phyloP scores from a whole-genome alignment of 2,888 invertebrate genomes.

The Panzeria rudis region DNA sequence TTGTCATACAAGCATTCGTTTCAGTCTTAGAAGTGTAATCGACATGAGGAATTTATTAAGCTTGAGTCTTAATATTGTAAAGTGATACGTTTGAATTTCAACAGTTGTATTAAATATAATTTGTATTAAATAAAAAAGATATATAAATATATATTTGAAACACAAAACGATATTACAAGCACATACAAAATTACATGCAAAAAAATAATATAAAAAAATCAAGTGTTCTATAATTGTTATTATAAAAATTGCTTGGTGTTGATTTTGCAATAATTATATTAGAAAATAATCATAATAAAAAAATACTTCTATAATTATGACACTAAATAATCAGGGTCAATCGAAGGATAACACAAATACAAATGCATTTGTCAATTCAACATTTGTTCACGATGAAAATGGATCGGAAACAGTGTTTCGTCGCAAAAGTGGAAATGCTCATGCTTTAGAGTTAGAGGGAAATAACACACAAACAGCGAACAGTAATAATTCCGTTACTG shows the following conservation, averaged over 20 bases:
- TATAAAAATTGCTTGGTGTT: constrained; percentile 47
- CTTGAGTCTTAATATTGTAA: constrained; percentile 41
- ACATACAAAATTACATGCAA: constrained; percentile 16
- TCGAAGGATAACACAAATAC: constrained; percentile 58
- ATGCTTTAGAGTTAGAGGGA: constrained; percentile 77
- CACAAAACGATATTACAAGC: constrained; percentile 32
- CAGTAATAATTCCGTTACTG: constrained; percentile 49
- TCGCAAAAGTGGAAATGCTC: constrained; percentile 78
- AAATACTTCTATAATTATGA: constrained; percentile 57
- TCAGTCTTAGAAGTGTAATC: constrained; percentile 73
- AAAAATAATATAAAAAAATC: constrained; percentile 41
- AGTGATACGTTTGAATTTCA: constrained; percentile 53
- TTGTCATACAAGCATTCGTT: constrained; percentile 66
- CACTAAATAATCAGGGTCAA: constrained; percentile 60
- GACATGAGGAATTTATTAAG: constrained; percentile 58
- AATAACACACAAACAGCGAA: constrained; percentile 58
- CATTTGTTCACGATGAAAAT: constrained; percentile 72
- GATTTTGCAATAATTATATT: constrained; percentile 2
- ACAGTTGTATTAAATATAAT: constrained; percentile 32
- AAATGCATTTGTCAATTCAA: constrained; percentile 72
- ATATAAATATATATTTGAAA: not conserved
- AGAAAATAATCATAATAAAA: constrained; percentile 28
- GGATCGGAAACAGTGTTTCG: constrained; percentile 76
- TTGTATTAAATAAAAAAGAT: constrained; percentile 17
- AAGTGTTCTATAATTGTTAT: constrained; percentile 53